Evolutionary conservation across 1,140 invertebrate genomes (phyloP).

Genomic region (Thereuonema tuberculata): DNA sequence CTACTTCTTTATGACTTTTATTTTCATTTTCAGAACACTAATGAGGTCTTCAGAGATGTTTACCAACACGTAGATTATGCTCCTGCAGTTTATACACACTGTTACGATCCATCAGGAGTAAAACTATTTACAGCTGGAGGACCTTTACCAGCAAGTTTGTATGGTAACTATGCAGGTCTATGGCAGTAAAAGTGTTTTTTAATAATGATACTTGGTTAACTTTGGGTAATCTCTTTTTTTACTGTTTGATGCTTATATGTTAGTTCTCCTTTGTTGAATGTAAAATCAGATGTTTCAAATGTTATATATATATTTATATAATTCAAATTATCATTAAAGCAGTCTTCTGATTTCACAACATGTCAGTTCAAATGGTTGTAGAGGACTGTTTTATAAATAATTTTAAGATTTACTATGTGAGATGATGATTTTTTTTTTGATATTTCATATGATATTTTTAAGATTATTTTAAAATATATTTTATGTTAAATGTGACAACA

Average conservation of each 20-base stretch:
- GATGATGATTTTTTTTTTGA: too few species aligned
- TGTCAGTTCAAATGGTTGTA: too few species aligned
- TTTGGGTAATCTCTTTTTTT: not conserved
- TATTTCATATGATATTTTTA: too few species aligned
- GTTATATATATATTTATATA: too few species aligned
- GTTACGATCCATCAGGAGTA: conserved; percentile 81
- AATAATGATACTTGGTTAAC: not conserved
- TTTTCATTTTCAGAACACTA: conserved; percentile 23
- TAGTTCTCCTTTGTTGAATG: not conserved
- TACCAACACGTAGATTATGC: conserved; percentile 72
- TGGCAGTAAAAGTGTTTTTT: conserved; percentile 42
- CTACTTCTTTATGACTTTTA: conserved; percentile 16
- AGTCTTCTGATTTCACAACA: too few species aligned
- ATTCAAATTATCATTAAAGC: too few species aligned
- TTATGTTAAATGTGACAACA: too few species aligned
- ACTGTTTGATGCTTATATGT: not conserved
- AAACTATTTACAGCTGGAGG: conserved; percentile 86
- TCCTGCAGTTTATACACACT: conserved; percentile 90
- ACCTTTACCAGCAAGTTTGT: conserved; percentile 72
- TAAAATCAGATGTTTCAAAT: not conserved
- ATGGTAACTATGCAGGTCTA: conserved; percentile 67
- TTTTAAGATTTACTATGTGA: too few species aligned
- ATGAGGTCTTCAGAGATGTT: conserved; percentile 55
- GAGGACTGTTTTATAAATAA: too few species aligned
- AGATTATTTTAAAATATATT: too few species aligned